Conservation (phyloP, 1,140 invertebrate genomes). For the Magallana ariakensis region DNA sequence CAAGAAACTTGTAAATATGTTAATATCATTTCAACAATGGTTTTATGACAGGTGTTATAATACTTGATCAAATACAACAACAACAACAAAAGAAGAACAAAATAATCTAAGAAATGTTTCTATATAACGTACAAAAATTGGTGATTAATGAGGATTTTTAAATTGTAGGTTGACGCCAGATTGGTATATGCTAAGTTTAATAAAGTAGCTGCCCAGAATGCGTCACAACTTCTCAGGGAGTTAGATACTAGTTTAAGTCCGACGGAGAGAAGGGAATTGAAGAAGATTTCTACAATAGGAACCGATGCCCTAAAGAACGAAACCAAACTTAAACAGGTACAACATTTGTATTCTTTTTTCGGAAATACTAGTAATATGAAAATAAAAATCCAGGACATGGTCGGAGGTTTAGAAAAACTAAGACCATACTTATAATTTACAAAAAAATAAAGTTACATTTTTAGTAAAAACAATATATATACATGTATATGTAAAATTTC, state of each 20-base stretch:
- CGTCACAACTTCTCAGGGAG: conserved; percentile 81
- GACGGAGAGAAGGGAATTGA: conserved; percentile 83
- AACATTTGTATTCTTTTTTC: no score
- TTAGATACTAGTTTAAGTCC: background rate
- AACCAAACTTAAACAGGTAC: conserved; percentile 66
- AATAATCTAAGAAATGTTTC: background rate
- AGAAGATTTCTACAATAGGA: conserved; percentile 89
- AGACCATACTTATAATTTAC: no score
- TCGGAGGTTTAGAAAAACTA: no score
- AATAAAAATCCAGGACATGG: no score
- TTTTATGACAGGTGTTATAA: background rate
- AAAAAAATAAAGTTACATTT: no score
- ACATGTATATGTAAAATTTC: no score
- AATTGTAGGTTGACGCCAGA: conserved; percentile 48
- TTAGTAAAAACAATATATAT: no score
- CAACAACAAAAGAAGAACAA: no score
- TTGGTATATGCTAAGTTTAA: conserved; percentile 42
- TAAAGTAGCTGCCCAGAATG: conserved; percentile 46
- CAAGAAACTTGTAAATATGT: conserved; percentile 39
- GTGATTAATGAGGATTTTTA: background rate
- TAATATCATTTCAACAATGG: background rate
- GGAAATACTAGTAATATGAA: no score
- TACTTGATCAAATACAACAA: no score
- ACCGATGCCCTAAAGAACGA: conserved; percentile 83
- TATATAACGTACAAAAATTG: no score